Evolutionary conservation across 2,888 invertebrate species (phyloP).

Genomic region (Elysia crispata): DNA sequence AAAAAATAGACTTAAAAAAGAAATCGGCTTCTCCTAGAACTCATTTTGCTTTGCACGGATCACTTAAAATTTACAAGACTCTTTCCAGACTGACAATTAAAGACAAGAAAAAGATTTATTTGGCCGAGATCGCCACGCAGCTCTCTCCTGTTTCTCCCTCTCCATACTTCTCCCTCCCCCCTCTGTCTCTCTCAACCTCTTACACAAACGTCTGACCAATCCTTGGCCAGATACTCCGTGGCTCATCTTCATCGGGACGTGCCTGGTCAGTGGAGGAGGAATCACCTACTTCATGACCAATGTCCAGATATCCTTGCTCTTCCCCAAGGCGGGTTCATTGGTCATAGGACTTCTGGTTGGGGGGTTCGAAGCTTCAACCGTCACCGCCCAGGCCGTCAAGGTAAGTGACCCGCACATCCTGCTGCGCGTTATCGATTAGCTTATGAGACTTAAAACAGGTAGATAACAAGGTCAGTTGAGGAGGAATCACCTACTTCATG

Average conservation of each 20-base stretch:
- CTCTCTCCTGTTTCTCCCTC: background rate
- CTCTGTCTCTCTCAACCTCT: background rate
- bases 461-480: constrained; percentile 33
- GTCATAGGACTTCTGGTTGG: constrained; percentile 68
- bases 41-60: too few relatives aligned
- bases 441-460: too few relatives aligned
- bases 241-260: constrained; percentile 28
- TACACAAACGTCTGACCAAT: background rate
- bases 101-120: too few relatives aligned
- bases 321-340: constrained; percentile 23
- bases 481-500: constrained; percentile 38
- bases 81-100: too few relatives aligned
- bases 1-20: too few relatives aligned
- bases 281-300: constrained; percentile 40
- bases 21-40: too few relatives aligned
- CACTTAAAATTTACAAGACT: background rate
- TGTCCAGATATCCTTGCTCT: constrained; percentile 37
- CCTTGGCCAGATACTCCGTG: constrained; percentile 27
- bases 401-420: background rate
- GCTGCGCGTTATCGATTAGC: too few relatives aligned
- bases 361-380: constrained; percentile 35
- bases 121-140: background rate
- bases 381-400: constrained; percentile 35
- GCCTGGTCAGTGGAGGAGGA: constrained; percentile 35
- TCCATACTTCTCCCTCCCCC: background rate